Conservation (phyloP, 2,888 invertebrate species). For the Druceiella hillmani region DNA sequence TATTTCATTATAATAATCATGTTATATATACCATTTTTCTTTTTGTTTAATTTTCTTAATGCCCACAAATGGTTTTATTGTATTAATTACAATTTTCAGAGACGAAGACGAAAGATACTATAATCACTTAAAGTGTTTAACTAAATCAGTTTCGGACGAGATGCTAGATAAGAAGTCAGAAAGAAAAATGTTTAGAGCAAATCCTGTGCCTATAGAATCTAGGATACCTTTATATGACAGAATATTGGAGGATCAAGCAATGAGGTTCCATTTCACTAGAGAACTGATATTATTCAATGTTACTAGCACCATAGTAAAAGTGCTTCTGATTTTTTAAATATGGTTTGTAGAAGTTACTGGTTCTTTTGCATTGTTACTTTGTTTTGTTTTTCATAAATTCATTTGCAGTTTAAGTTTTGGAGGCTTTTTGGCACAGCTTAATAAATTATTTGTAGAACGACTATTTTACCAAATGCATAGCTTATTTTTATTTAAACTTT, state of each 20-base stretch:
- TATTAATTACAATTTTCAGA: constrained; percentile 41
- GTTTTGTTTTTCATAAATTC: too few species aligned
- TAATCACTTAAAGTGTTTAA: constrained; percentile 42
- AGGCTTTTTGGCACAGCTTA: too few species aligned
- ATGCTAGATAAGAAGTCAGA: constrained; percentile 46
- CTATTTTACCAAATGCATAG: too few species aligned
- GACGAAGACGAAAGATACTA: constrained; percentile 60
- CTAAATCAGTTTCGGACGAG: constrained; percentile 44
- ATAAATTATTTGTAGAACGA: too few species aligned
- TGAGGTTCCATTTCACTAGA: constrained; percentile 47
- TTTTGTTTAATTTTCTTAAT: constrained; percentile 5
- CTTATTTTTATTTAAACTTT: too few species aligned
- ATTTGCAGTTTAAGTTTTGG: too few species aligned
- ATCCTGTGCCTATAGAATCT: constrained; percentile 64
- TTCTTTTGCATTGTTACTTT: too few species aligned
- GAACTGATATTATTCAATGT: too few species aligned
- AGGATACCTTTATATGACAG: constrained; percentile 66
- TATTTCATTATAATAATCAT: too few species aligned
- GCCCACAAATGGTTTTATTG: neutral
- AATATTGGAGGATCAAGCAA: constrained; percentile 65
- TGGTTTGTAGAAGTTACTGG: too few species aligned
- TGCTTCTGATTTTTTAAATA: too few species aligned
- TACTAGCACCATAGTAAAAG: too few species aligned
- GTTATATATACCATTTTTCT: constrained; percentile 3
- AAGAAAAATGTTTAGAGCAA: constrained; percentile 52